Percentiles rank a stretch among this genome's conserved stretches.
Evolutionary conservation across 2,888 invertebrate genomes (phyloP).

Genomic region (Melitaea athalia): DNA sequence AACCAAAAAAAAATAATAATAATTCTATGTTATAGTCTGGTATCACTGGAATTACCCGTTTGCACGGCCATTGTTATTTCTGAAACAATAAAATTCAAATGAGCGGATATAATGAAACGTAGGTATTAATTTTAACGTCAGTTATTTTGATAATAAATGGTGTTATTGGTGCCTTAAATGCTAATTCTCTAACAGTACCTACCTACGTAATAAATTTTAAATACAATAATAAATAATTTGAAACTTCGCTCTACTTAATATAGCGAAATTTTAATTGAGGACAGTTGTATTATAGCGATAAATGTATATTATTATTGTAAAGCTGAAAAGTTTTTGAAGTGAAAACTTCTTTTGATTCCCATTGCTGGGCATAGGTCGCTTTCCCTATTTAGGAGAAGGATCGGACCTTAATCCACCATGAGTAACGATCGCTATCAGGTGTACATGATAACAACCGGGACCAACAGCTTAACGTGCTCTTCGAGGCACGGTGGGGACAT

Average conservation of each 20-base stretch:
- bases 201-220: constrained; percentile 11
- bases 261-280: neutral
- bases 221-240: constrained; percentile 1
- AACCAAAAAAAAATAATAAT: constrained; percentile 3
- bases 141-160: constrained; percentile 28
- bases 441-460: too few species aligned
- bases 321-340: too few species aligned
- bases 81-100: constrained; percentile 39
- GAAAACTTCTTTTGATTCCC: too few species aligned
- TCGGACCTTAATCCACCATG: too few species aligned
- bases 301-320: neutral
- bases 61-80: constrained; percentile 38
- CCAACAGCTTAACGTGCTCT: too few species aligned
- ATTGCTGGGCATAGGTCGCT: too few species aligned
- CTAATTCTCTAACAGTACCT: constrained; percentile 18
- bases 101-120: constrained; percentile 27
- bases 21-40: constrained; percentile 35
- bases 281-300: neutral
- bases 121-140: constrained; percentile 25
- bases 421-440: too few species aligned
- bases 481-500: too few species aligned
- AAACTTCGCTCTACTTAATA: neutral
- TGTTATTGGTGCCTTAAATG: constrained; percentile 22
- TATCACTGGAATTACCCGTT: constrained; percentile 36
- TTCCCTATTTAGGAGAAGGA: too few species aligned